phyloP scores from a whole-genome alignment of 2,888 invertebrate genomes.

The Eupithecia inturbata region DNA sequence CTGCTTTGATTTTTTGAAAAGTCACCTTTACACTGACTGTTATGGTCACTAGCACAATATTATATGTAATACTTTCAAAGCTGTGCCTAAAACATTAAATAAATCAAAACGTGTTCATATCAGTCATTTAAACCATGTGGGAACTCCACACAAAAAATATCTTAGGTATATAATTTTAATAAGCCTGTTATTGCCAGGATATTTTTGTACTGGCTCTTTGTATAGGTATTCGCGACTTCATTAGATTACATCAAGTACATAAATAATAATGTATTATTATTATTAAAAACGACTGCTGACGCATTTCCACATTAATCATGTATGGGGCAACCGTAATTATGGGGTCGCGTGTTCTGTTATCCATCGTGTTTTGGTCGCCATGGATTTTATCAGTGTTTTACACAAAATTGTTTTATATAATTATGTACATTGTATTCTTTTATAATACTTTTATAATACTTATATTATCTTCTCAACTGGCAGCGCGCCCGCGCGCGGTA shows the following conservation, averaged over 20 bases:
- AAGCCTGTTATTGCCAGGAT: not conserved
- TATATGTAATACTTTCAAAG: too few relatives aligned
- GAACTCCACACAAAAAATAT: not conserved
- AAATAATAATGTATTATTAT: slow-evolving; percentile 22
- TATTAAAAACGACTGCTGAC: slow-evolving; percentile 43
- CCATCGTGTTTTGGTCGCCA: slow-evolving; percentile 59
- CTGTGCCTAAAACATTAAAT: too few relatives aligned
- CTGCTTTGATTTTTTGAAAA: too few relatives aligned
- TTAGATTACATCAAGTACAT: not conserved
- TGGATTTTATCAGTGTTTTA: slow-evolving; percentile 67
- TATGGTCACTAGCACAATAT: too few relatives aligned
- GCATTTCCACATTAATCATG: slow-evolving; percentile 56
- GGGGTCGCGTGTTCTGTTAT: slow-evolving; percentile 73
- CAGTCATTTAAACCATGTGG: not conserved
- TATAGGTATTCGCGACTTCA: not conserved
- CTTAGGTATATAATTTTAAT: not conserved
- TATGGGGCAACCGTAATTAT: slow-evolving; percentile 69
- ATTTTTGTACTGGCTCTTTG: not conserved
- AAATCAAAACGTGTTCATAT: too few relatives aligned
- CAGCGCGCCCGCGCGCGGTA: too few relatives aligned
- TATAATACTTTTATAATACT: too few relatives aligned
- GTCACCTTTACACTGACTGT: too few relatives aligned
- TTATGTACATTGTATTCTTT: slow-evolving; percentile 39
- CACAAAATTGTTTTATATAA: slow-evolving; percentile 61
- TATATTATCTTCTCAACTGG: too few relatives aligned